phyloP scores from a whole-genome alignment of 2,888 invertebrate genomes.

The Scaptomyza parva region DNA sequence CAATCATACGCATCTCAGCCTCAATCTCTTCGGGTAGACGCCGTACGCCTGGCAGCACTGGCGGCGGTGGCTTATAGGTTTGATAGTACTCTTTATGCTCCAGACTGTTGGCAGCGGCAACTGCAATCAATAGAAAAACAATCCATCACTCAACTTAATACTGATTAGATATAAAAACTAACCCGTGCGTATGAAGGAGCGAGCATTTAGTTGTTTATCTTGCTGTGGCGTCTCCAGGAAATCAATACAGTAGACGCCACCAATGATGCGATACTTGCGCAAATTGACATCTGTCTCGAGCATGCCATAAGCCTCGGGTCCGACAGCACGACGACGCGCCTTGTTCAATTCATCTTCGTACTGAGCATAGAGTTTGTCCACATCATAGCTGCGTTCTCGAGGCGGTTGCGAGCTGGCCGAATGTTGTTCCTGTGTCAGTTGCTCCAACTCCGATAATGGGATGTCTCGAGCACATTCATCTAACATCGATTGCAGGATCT shows the following conservation, averaged over 20 bases:
- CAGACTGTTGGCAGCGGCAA: conserved; percentile 85
- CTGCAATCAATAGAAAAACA: conserved; percentile 60
- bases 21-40: conserved; percentile 92
- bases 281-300: conserved; percentile 89
- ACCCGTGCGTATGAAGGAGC: conserved; percentile 84
- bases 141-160: background rate
- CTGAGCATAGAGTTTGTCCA: conserved; percentile 84
- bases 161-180: conserved; percentile 5
- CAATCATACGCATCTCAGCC: conserved; percentile 90
- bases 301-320: conserved; percentile 83
- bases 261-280: conserved; percentile 90
- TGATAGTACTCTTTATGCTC: conserved; percentile 87
- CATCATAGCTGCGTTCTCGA: conserved; percentile 79
- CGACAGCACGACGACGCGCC: conserved; percentile 79
- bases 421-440: conserved; percentile 72
- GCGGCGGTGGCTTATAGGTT: conserved; percentile 89
- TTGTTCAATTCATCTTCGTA: conserved; percentile 84
- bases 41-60: conserved; percentile 88
- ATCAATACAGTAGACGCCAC: conserved; percentile 91
- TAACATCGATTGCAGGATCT: conserved; percentile 83
- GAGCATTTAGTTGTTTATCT: conserved; percentile 82
- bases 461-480: conserved; percentile 81
- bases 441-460: conserved; percentile 71
- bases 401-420: conserved; percentile 70
- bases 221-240: conserved; percentile 92